These are phyloP conservation scores for Platycnemis pennipes DNA, from an alignment of 2,888 invertebrate genomes.

Conservation along the genomic window DNA sequence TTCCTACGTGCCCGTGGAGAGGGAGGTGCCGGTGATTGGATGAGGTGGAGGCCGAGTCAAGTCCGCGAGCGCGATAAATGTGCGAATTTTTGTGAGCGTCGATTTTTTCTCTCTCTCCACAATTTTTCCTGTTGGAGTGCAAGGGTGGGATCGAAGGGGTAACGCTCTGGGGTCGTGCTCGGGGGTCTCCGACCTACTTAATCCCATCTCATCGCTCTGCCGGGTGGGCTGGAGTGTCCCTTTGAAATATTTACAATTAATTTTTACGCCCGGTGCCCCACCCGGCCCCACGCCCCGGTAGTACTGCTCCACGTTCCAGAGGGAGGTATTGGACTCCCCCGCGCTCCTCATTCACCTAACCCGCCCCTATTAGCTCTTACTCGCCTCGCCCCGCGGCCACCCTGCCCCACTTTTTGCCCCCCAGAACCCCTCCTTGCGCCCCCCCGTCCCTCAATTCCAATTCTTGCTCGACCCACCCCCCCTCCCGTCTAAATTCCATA, in stretches of 20 bases:
- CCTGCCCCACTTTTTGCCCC: neutral
- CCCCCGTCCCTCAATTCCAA: neutral
- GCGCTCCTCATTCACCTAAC: neutral
- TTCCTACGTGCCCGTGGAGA: too few species aligned
- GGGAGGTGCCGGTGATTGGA: too few species aligned
- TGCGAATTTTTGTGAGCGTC: neutral
- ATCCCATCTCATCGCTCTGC: neutral
- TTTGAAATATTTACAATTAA: constrained; percentile 6
- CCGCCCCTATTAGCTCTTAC: neutral
- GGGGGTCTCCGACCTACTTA: constrained; percentile 31
- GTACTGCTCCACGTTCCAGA: neutral
- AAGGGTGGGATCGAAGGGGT: neutral
- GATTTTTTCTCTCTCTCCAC: too few species aligned
- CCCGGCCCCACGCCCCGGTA: neutral
- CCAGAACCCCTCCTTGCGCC: neutral
- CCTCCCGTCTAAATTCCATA: neutral
- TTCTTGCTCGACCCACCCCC: neutral
- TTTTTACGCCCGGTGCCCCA: neutral
- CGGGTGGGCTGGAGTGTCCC: neutral
- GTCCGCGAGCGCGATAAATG: neutral
- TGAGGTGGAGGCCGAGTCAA: neutral
- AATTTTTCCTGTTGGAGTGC: neutral
- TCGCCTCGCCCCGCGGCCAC: neutral
- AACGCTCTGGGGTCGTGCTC: neutral
- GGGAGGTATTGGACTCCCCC: neutral